Evolutionary conservation across 2,797 vertebrate genomes (phyloP), one percentile per base, ranked within the genome.

Genomic region (Hipposideros larvatus): DNA sequence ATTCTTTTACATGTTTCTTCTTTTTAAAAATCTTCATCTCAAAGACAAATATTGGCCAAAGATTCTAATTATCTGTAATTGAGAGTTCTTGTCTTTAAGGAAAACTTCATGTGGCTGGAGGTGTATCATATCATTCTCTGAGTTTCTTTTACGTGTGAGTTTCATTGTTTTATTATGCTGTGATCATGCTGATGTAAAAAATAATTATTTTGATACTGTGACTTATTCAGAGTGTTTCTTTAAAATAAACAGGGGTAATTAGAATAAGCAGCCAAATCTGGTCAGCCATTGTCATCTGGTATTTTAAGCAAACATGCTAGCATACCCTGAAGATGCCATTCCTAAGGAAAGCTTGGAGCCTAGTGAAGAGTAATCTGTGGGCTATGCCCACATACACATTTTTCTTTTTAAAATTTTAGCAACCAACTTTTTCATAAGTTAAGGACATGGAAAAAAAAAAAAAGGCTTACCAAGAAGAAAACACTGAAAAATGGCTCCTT

Each of bases 381-480:
- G 51, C 2, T 70, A 22, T 94, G 83, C 46, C 51, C 22, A 65
- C 5, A 2, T 63, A 79, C 0, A 51, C 15, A 41, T 77, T 68
- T 82, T 55, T 21, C 57, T 43, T 94, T 88, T 73, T 57, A 89
- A 92, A 66, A 83, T 46, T 85, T 85, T 73, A 95, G 66, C 71
- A 85, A 87, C 26, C 89, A 66, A 57, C 74, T 51, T 53, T 94
- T 94, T 92, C 48, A 65, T 95, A 95, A 90, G 71, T 96, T 82
- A 94, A 96, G 97, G 80, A 95, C 88, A 96, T 90, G 73, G 68
- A 96, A 85, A 87, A 43, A 43, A 37, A 37, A 53, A 55, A 86
- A 96, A 97, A 96, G 37, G 63, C 88, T 98, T 95, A 91, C 85
- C 87, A 97, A 85, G 55, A 97, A 96, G 96, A 90, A 95, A 95